Conservation (phyloP, 2,113 vertebrate genomes). For the Notothenia rossii region DNA sequence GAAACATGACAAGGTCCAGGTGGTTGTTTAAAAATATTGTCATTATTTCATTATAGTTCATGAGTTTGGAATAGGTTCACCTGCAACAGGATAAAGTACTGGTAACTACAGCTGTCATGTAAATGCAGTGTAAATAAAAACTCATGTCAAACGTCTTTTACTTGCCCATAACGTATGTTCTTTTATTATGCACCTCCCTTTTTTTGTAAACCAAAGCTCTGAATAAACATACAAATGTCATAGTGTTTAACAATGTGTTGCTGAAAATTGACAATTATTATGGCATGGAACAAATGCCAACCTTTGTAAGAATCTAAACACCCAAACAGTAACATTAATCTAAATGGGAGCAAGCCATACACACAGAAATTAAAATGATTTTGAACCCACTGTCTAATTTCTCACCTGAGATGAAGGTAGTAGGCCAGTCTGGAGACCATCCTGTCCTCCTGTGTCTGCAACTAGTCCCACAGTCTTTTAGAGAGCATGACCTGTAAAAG, state of each 20-base stretch:
- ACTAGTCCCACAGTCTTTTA: not conserved
- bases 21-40: not conserved
- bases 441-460: not conserved
- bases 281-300: not conserved
- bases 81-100: not conserved
- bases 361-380: not conserved
- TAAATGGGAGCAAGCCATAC: not conserved
- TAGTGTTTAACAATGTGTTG: not conserved
- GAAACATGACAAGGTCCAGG: not conserved
- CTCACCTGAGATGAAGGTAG: constrained; percentile 69
- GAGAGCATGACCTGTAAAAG: constrained; percentile 10
- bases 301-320: not conserved
- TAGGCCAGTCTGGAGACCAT: constrained; percentile 59
- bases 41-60: not conserved
- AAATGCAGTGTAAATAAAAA: not conserved
- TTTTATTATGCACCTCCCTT: not conserved
- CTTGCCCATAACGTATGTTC: not conserved
- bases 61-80: not conserved
- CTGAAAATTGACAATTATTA: not conserved
- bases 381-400: not conserved
- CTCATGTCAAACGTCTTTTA: not conserved
- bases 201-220: not conserved
- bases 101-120: not conserved
- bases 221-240: too few relatives aligned
- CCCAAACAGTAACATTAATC: not conserved